These are phyloP conservation scores for Mareca penelope DNA, from an alignment of 2,797 vertebrate species.

Conservation along the genomic window DNA sequence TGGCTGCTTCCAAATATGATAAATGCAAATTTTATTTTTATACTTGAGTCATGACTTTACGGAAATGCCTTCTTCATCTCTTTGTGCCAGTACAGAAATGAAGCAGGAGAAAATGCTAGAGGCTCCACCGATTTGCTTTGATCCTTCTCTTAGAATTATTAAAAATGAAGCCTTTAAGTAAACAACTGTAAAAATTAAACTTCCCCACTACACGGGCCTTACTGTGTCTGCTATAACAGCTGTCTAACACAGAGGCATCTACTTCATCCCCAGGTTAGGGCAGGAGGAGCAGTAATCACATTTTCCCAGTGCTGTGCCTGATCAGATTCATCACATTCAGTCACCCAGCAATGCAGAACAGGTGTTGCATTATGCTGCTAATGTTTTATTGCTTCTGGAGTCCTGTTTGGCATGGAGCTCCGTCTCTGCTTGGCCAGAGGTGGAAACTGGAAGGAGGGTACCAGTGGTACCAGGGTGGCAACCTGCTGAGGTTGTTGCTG, in stretches of 20 bases:
- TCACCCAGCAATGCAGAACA: not conserved
- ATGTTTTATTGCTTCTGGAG: accelerated
- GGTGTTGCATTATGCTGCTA: not conserved
- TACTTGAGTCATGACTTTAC: not conserved
- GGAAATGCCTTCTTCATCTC: not conserved
- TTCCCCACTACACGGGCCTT: not conserved
- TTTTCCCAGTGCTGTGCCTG: not conserved
- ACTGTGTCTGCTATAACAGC: not conserved
- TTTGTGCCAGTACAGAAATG: not conserved
- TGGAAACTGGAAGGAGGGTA: not conserved
- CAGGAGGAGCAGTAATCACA: not conserved
- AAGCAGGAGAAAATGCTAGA: slow-evolving; percentile 10
- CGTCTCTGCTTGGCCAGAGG: accelerated
- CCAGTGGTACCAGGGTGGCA: not conserved
- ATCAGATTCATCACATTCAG: not conserved
- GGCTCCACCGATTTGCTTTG: slow-evolving; percentile 16
- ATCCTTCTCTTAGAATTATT: slow-evolving; percentile 28
- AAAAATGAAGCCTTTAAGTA: slow-evolving; percentile 19
- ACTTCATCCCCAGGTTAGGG: not conserved
- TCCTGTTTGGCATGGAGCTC: not conserved
- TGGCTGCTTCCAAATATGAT: slow-evolving; percentile 25
- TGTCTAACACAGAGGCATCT: not conserved
- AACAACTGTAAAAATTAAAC: slow-evolving; percentile 44
- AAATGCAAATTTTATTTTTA: slow-evolving; percentile 48
- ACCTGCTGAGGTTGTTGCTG: not conserved